Evolutionary conservation across 1,140 invertebrate genomes (phyloP).

Genomic region (Tribolium castaneum): DNA sequence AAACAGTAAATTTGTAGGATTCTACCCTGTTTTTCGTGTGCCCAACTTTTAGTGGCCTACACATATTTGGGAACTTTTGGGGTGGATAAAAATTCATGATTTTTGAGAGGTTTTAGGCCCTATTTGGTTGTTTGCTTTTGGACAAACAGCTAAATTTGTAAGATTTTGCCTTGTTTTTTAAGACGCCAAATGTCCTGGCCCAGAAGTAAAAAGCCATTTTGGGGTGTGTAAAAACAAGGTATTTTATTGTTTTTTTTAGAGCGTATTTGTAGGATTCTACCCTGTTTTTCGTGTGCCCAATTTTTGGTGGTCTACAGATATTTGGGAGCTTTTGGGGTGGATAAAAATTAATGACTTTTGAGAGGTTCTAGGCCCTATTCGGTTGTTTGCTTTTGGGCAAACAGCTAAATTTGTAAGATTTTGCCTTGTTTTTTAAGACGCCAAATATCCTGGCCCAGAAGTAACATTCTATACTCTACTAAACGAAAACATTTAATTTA

Average conservation of each 20-base stretch:
- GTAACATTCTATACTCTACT: too few species aligned
- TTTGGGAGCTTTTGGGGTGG: conserved; percentile 27
- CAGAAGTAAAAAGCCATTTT: conserved; percentile 4
- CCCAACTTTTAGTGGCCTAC: conserved; percentile 13
- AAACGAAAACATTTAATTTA: too few species aligned
- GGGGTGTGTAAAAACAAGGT: neutral
- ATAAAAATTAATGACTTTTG: too few species aligned
- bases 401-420: conserved; percentile 16
- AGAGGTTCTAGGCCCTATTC: conserved; percentile 1
- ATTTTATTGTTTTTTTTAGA: too few species aligned
- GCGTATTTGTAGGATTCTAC: too few species aligned
- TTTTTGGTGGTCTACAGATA: conserved; percentile 24
- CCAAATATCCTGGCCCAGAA: conserved; percentile 13
- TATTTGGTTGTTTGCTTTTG: conserved; percentile 17
- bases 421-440: conserved; percentile 37
- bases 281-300: conserved; percentile 33
- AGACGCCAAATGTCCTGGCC: conserved; percentile 30
- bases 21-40: too few species aligned
- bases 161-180: neutral
- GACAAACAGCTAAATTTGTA: too few species aligned
- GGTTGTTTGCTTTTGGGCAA: conserved; percentile 24
- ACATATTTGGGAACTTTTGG: conserved; percentile 16
- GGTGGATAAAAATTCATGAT: conserved; percentile 15
- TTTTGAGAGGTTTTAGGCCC: conserved; percentile 11
- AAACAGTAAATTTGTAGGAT: too few species aligned